Evolutionary conservation across 64 coral and sea anemone species (phyloP).

Genomic region (Actinia tenebrosa): DNA sequence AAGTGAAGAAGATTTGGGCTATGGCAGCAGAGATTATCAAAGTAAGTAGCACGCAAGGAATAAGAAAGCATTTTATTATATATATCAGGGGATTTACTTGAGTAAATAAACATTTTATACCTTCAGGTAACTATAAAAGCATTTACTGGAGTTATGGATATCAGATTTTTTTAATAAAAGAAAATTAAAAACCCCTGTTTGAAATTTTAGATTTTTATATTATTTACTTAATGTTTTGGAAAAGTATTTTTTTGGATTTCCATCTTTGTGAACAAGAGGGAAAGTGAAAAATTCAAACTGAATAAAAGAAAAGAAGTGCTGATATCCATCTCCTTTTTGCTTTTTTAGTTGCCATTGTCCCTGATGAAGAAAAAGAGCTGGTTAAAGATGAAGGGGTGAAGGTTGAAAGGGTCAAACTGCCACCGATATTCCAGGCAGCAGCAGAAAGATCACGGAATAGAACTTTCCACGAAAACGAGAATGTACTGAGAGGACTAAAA

Average conservation of each 20-base stretch:
- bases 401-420: slow-evolving; percentile 59
- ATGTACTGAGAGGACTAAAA: slow-evolving; percentile 79
- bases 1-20: slow-evolving; percentile 14
- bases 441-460: slow-evolving; percentile 50
- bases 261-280: background rate
- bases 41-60: background rate
- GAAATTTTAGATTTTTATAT: background rate
- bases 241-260: background rate
- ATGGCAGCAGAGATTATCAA: background rate
- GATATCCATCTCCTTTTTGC: slow-evolving; percentile 30
- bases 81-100: background rate
- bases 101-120: background rate
- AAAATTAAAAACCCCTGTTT: background rate
- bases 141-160: slow-evolving; percentile 4
- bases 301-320: slow-evolving; percentile 6
- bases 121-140: background rate
- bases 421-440: slow-evolving; percentile 82
- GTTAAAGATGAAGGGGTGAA: slow-evolving; percentile 34
- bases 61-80: background rate
- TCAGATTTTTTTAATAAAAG: background rate
- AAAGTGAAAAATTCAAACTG: background rate
- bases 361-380: slow-evolving; percentile 20
- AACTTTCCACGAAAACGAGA: slow-evolving; percentile 39
- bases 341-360: slow-evolving; percentile 16
- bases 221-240: background rate